These are phyloP conservation scores for Chloroceryle inda DNA, from an alignment of 2,797 vertebrate species.

Conservation along the genomic window DNA sequence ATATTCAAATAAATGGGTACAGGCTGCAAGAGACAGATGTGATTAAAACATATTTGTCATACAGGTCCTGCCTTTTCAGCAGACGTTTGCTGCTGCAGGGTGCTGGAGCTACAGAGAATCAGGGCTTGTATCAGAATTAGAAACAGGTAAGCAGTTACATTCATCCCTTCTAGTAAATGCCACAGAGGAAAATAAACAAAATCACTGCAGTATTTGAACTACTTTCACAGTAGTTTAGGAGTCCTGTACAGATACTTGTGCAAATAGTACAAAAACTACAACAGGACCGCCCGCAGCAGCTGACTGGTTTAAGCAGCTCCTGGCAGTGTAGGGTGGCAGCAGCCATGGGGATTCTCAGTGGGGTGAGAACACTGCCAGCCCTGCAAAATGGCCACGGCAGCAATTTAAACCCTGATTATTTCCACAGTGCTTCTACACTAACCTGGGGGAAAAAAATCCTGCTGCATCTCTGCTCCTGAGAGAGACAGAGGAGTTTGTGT, in stretches of 20 bases:
- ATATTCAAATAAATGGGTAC: background rate
- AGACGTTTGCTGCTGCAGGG: background rate
- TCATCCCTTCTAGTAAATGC: background rate
- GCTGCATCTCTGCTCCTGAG: background rate
- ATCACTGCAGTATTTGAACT: background rate
- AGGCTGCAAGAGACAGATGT: background rate
- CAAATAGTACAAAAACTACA: too few species aligned
- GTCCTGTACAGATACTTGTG: background rate
- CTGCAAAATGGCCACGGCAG: background rate
- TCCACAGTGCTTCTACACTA: background rate
- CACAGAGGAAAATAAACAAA: background rate
- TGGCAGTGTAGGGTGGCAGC: background rate
- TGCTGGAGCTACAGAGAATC: background rate
- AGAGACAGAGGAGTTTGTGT: background rate
- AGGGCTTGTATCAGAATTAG: background rate
- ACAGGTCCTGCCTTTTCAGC: background rate
- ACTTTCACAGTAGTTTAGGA: background rate
- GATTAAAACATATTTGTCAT: background rate
- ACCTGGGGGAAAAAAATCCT: background rate
- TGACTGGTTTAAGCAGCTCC: background rate
- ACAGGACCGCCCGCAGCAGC: background rate
- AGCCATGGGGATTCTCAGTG: background rate
- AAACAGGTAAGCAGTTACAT: background rate
- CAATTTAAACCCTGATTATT: background rate
- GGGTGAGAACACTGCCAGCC: background rate